These are phyloP conservation scores for Yponomeuta sedellus DNA, from an alignment of 2,888 invertebrate genomes.

Conservation along the genomic window DNA sequence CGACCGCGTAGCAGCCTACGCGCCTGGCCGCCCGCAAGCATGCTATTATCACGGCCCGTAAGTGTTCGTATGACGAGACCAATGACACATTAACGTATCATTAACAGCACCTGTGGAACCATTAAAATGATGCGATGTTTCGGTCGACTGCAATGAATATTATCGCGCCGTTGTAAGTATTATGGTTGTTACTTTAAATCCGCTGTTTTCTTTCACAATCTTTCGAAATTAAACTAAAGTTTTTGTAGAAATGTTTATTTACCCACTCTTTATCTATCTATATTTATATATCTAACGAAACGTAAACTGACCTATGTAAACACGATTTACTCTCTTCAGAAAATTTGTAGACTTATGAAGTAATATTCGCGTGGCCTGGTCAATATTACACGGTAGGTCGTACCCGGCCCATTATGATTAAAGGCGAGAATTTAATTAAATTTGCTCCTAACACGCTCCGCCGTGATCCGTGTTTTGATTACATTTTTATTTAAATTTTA, in stretches of 20 bases:
- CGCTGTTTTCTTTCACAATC: too few relatives aligned
- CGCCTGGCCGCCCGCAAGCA: constrained; percentile 32
- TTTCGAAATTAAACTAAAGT: too few relatives aligned
- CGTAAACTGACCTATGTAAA: neutral
- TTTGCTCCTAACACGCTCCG: neutral
- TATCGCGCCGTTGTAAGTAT: constrained; percentile 37
- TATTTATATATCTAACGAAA: neutral
- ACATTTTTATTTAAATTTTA: constrained; percentile 7
- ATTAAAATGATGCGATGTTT: constrained; percentile 41
- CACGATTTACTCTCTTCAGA: neutral
- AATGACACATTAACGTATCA: constrained; percentile 52
- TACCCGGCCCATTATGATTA: neutral
- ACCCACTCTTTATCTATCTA: too few relatives aligned
- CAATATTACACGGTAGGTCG: neutral
- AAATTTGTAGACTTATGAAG: neutral
- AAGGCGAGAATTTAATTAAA: constrained; percentile 8
- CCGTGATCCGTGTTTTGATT: constrained; percentile 4
- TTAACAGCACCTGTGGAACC: constrained; percentile 55
- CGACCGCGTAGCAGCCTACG: neutral
- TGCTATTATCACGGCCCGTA: constrained; percentile 48
- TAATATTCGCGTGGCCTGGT: neutral
- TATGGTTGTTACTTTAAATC: neutral
- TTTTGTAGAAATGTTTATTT: too few relatives aligned
- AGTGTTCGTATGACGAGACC: constrained; percentile 52
- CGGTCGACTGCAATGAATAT: constrained; percentile 25